Percentiles rank a stretch among this genome's conserved stretches.
Conservation (phyloP, 2,797 vertebrate genomes). For the Artibeus jamaicensis region DNA sequence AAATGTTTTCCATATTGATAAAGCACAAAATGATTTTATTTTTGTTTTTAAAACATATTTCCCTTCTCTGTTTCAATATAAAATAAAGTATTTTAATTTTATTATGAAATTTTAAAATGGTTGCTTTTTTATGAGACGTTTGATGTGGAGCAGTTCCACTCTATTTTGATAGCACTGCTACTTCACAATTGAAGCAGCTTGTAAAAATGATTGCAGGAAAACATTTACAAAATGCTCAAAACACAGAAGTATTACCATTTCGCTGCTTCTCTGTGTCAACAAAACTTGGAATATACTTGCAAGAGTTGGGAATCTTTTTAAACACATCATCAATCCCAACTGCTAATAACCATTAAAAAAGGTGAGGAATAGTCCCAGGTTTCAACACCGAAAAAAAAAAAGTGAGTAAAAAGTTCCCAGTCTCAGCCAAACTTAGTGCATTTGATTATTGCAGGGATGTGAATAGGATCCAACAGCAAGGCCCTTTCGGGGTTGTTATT, state of each 20-base stretch:
- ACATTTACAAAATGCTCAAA: constrained; percentile 70
- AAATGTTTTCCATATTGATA: constrained; percentile 65
- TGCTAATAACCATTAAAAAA: constrained; percentile 68
- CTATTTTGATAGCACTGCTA: constrained; percentile 64
- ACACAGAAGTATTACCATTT: constrained; percentile 46
- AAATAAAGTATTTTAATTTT: constrained; percentile 69
- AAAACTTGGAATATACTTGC: constrained; percentile 54
- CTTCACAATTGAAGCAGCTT: constrained; percentile 71
- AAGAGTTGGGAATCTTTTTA: constrained; percentile 56
- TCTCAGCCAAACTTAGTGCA: constrained; percentile 60
- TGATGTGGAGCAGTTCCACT: constrained; percentile 64
- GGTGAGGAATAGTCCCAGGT: not conserved
- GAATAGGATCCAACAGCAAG: not conserved
- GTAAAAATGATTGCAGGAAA: constrained; percentile 71
- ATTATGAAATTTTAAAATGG: constrained; percentile 72
- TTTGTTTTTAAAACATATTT: constrained; percentile 65
- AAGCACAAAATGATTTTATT: constrained; percentile 63
- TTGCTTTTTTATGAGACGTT: constrained; percentile 69
- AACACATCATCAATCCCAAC: constrained; percentile 24
- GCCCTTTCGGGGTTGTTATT: constrained; percentile 60
- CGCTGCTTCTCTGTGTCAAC: constrained; percentile 52
- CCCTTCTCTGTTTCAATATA: not conserved
- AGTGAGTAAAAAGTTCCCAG: constrained; percentile 58
- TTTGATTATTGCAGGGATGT: constrained; percentile 40
- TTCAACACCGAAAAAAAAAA: not conserved